Base-by-base conservation (phyloP, 2,888 invertebrate genomes). In the Amphipyra tragopoginis region DNA sequence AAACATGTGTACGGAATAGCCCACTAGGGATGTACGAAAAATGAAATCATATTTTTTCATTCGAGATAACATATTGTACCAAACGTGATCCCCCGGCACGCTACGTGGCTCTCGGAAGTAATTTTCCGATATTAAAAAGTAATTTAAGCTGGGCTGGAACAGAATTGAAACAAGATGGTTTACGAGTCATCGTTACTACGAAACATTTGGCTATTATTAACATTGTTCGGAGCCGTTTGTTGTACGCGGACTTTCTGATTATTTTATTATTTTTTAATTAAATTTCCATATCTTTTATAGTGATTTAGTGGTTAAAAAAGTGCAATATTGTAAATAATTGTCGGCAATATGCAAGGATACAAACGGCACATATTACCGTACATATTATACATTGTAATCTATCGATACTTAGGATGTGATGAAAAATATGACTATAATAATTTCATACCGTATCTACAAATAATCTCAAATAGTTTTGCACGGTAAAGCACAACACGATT, bases 121-220 rank as follows among this genome's bases (percentile, higher is more conserved):
- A 77, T 83, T 78, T 75, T 68, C 72, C 64, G 74, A 75, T 78
- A 76, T 82, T 79, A 79, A 82, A 81, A 70, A 58, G 77, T 75
- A 69, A 79, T 77, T 75, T 69, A 66, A 72, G 54, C 68, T 53
- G 60, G 47, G 66, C 45, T 45, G 61, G 56, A 62, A 58, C 38
- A 49, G 50, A 14, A 15, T 15, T 21, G 69, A 26, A 69, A 67
- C 62, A 55, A 57, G 53, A 55, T 53, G 47, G 26, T 66, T 71
- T 66, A 72, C 52, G 56, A 74, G 36, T 49, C 43, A 21, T n/a
- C n/a, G n/a, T n/a, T 47, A 9, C 54, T 67, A 10, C 9, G 5
- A 14, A 50, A 64, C 9, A 39, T 58, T 56, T 33, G 43, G 44
- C 43, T 50, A 44, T 61, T 62, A 67, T 61, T 62, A 67, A 56